These are phyloP conservation scores for Drosophila phalerata DNA, from an alignment of 2,888 invertebrate species.

Conservation along the genomic window DNA sequence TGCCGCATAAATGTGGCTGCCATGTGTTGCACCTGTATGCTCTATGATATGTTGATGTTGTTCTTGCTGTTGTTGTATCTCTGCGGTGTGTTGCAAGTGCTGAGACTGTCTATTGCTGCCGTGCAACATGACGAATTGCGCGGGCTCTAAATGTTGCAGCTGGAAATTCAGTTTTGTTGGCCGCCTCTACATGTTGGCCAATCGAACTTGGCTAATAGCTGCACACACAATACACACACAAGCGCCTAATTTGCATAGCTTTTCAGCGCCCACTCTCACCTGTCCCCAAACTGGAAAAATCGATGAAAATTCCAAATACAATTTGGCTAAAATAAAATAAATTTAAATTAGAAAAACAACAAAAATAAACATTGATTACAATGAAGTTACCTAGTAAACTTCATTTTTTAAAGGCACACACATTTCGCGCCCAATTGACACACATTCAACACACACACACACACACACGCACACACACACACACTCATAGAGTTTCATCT, in stretches of 20 bases:
- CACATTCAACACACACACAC: slow-evolving; percentile 35
- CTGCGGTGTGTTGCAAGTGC: slow-evolving; percentile 51
- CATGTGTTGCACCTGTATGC: slow-evolving; percentile 60
- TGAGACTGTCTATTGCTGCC: slow-evolving; percentile 65
- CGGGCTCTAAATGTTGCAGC: slow-evolving; percentile 18
- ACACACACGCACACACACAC: slow-evolving; percentile 26
- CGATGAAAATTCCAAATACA: slow-evolving; percentile 33
- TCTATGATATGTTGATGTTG: slow-evolving; percentile 13
- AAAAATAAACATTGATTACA: slow-evolving; percentile 19
- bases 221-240: slow-evolving; percentile 17
- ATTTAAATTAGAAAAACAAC: not conserved
- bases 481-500: not conserved
- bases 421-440: slow-evolving; percentile 40
- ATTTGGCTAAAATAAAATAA: slow-evolving; percentile 11
- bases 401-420: not conserved
- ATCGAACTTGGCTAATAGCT: slow-evolving; percentile 10
- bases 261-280: slow-evolving; percentile 27
- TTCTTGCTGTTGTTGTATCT: slow-evolving; percentile 75
- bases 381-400: not conserved
- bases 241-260: not conserved
- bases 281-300: slow-evolving; percentile 31
- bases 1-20: slow-evolving; percentile 24
- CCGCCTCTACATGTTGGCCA: slow-evolving; percentile 28
- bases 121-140: slow-evolving; percentile 80
- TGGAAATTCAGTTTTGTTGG: not conserved